phyloP scores from a whole-genome alignment of 2,113 vertebrate genomes.

The Paralichthys olivaceus region DNA sequence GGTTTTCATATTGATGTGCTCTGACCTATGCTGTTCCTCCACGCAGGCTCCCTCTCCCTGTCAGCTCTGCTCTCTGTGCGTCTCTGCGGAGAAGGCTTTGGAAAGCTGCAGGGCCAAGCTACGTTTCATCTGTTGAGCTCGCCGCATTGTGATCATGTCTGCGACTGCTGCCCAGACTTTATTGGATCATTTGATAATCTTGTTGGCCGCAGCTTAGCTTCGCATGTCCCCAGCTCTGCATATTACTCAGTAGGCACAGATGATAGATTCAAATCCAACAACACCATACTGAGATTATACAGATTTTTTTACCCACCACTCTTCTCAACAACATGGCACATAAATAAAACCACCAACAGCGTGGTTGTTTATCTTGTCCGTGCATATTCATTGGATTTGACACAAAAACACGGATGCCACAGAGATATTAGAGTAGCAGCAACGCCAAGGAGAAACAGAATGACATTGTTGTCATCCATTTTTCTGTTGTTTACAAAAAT shows the following conservation, averaged over 20 bases:
- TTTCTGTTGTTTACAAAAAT: constrained; percentile 34
- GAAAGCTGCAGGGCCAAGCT: constrained; percentile 14
- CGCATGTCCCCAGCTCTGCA: constrained; percentile 10
- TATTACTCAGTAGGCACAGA: constrained; percentile 27
- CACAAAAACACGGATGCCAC: neutral
- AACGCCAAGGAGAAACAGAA: neutral
- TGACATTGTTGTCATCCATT: constrained; percentile 1
- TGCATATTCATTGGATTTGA: constrained; percentile 3
- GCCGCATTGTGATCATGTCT: constrained; percentile 28
- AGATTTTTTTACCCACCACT: neutral
- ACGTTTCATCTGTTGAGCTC: constrained; percentile 42
- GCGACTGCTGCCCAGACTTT: constrained; percentile 50
- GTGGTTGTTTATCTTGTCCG: constrained; percentile 15
- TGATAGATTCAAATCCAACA: constrained; percentile 36
- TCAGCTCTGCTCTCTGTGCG: neutral
- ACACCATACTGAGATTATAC: constrained; percentile 21
- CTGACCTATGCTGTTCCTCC: constrained; percentile 46
- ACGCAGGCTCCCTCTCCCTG: neutral
- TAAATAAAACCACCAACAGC: constrained; percentile 9
- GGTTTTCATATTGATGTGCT: constrained; percentile 56
- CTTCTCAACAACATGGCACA: constrained; percentile 30
- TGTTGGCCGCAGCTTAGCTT: constrained; percentile 43
- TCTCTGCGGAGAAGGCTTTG: constrained; percentile 27
- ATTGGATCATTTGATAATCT: constrained; percentile 70
- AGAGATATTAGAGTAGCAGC: neutral